These are phyloP conservation scores for Heptranchias perlo DNA, from an alignment of 2,113 vertebrate species.

Conservation along the genomic window DNA sequence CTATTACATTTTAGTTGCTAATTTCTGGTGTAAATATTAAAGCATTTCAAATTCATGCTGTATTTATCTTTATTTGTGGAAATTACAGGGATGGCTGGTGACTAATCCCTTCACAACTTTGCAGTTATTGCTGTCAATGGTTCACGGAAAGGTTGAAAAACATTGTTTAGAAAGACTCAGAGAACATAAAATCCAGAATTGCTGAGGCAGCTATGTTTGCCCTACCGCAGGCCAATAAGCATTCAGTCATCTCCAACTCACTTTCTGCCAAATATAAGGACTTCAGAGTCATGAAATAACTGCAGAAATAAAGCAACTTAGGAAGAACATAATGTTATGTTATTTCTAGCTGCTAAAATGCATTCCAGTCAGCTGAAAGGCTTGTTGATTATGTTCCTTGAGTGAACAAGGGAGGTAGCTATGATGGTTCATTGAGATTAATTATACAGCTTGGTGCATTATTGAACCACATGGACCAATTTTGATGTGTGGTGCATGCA, in stretches of 20 bases:
- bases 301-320: not conserved
- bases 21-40: not conserved
- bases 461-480: not conserved
- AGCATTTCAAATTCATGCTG: not conserved
- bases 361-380: not conserved
- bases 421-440: not conserved
- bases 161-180: not conserved
- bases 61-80: not conserved
- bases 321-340: not conserved
- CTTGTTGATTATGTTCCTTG: not conserved
- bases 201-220: not conserved
- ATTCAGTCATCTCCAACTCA: conserved; percentile 4
- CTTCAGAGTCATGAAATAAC: not conserved
- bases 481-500: not conserved
- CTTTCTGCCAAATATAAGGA: not conserved
- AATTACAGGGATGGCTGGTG: not conserved
- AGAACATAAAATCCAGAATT: not conserved
- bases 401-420: not conserved
- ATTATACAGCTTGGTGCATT: not conserved
- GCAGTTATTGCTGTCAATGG: not conserved
- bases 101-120: not conserved
- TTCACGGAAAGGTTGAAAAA: not conserved
- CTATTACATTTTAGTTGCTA: not conserved
- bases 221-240: not conserved
- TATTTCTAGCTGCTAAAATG: not conserved